Percentiles rank a stretch among this genome's conserved stretches.
These are phyloP conservation scores for Eumaeus atala DNA, from an alignment of 1,140 invertebrate genomes.

Conservation along the genomic window DNA sequence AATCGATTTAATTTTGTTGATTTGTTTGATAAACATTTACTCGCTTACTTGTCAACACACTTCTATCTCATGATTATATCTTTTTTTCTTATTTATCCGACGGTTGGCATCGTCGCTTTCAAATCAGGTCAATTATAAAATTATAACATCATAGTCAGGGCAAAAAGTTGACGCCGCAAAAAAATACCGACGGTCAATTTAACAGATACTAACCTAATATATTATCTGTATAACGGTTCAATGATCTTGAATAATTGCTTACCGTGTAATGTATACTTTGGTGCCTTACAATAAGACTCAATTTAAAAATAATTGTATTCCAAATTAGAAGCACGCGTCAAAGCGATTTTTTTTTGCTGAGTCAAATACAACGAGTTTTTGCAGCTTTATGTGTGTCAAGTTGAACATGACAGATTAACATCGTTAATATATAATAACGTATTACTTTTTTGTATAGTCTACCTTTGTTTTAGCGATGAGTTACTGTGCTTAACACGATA, in stretches of 20 bases:
- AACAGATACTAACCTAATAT: constrained; percentile 30
- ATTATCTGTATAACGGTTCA: constrained; percentile 26
- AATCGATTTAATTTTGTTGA: too few relatives aligned
- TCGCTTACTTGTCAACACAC: constrained; percentile 2
- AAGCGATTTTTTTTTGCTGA: constrained; percentile 23
- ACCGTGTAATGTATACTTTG: constrained; percentile 1
- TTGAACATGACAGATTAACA: constrained; percentile 25
- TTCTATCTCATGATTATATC: too few relatives aligned
- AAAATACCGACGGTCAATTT: constrained; percentile 25
- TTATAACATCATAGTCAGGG: constrained; percentile 11
- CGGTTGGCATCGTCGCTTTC: background rate
- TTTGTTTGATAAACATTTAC: too few relatives aligned
- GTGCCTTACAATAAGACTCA: background rate
- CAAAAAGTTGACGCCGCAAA: constrained; percentile 15
- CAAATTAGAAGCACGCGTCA: constrained; percentile 19
- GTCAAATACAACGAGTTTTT: constrained; percentile 24
- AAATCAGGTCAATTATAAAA: constrained; percentile 17
- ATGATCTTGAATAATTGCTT: background rate
- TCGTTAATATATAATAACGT: constrained; percentile 15
- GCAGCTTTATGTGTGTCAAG: constrained; percentile 23
- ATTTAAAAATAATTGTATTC: constrained; percentile 4
- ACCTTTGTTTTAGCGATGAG: constrained; percentile 1
- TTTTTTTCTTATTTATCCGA: background rate
- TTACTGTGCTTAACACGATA: too few relatives aligned
- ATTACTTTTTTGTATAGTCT: background rate